Conservation (phyloP, 2,797 vertebrate genomes). For the Eurystomus glaucurus region DNA sequence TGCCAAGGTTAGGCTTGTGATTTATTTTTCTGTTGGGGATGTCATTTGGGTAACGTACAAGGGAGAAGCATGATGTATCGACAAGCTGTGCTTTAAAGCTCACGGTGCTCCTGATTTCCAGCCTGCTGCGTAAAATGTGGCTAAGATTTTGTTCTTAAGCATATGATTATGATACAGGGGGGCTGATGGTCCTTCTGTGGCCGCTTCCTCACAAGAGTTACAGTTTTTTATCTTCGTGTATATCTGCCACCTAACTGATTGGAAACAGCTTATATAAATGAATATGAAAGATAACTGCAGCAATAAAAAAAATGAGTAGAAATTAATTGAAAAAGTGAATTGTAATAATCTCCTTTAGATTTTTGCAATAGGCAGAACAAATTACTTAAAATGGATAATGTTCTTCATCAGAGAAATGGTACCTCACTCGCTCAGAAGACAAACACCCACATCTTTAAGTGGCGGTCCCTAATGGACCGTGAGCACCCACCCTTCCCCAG, state of each 20-base stretch:
- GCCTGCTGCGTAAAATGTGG: neutral
- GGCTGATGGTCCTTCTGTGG: neutral
- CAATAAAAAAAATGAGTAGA: neutral
- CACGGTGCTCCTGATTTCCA: neutral
- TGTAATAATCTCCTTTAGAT: neutral
- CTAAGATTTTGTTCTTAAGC: neutral
- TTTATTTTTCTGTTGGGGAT: neutral
- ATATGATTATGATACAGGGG: neutral
- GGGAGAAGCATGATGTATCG: neutral
- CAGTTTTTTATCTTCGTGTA: neutral
- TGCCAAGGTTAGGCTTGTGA: neutral
- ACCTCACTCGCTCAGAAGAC: neutral
- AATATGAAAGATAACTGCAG: neutral
- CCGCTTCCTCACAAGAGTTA: neutral
- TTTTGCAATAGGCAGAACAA: neutral
- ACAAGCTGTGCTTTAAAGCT: neutral
- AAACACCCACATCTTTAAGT: neutral
- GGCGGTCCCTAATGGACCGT: neutral
- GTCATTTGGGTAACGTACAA: neutral
- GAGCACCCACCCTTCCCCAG: neutral
- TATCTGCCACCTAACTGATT: neutral
- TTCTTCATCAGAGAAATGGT: neutral
- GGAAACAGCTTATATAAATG: neutral
- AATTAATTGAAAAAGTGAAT: constrained; percentile 8
- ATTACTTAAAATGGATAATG: neutral